Evolutionary conservation across 2,113 vertebrate genomes (phyloP), one percentile per base, ranked within the genome.

Genomic region (Enhydra lutris): DNA sequence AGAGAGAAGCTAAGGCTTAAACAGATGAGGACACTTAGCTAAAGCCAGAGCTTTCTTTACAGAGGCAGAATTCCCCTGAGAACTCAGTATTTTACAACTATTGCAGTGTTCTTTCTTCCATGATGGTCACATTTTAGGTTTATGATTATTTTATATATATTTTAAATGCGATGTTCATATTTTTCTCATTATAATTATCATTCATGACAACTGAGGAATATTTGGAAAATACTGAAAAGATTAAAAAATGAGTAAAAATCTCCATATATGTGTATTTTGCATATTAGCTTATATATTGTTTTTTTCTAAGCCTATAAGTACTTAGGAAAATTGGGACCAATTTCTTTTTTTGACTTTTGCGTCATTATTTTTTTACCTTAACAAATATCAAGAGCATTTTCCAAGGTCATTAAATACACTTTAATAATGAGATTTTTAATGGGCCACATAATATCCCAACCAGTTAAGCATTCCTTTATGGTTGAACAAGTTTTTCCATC

Each of bases 291-390:
- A 52, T 24, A 31, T 39, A 5, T 29, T 23, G 2, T 81, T 81
- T 85, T 65, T 80, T 24, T 15, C 63, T 81, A 93, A 71, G 23
- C 20, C 81, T 17, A 13, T 24, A 61, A 20, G 91, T 89, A 36
- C 86, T 92, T 79, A 91, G 83, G 9, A 97, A 91, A 67, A 78
- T 59, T 67, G 17, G 10, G 20, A 78, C 55, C 17, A 6, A 88
- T 65, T 73, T 95, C 26, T 86, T 3, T 59, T 76, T 71, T 71
- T 91, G 55, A 15, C 14, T 74, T 50, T 50, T 65, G 79, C 17
- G 26, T 80, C 67, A 73, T 83, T 85, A 61, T 47, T 87, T 95
- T 95, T 96, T 94, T 86, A 55, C 31, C 24, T 85, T 92, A 84
- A 71, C 2, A 85, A 80, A 79, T 73, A 92, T 91, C 63, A 89